These are phyloP conservation scores for Microtus pennsylvanicus DNA, from an alignment of 2,113 vertebrate genomes.

Conservation along the genomic window DNA sequence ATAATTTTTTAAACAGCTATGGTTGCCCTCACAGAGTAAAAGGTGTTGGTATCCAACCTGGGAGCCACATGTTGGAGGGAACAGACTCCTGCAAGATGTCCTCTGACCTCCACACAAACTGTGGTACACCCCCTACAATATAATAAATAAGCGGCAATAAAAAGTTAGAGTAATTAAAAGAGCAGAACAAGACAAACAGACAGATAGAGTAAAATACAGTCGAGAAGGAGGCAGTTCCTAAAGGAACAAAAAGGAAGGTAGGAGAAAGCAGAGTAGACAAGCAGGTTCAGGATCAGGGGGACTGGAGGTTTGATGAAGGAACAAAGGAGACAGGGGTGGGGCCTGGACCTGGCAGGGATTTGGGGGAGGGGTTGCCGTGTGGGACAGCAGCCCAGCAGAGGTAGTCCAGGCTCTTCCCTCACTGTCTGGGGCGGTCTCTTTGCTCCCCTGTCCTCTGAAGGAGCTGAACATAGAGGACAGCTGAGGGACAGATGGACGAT, in stretches of 20 bases:
- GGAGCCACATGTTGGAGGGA: too few relatives aligned
- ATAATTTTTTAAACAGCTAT: neutral
- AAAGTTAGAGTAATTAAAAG: neutral
- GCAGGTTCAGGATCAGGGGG: too few relatives aligned
- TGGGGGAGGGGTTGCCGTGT: neutral
- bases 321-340: neutral
- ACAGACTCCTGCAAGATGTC: neutral
- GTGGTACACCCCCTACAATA: too few relatives aligned
- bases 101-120: neutral
- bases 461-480: neutral
- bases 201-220: too few relatives aligned
- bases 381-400: neutral
- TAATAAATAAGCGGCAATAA: neutral
- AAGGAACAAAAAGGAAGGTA: rapidly evolving
- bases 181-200: neutral
- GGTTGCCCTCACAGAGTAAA: neutral
- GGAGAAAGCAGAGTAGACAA: neutral
- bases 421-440: neutral
- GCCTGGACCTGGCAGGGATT: neutral
- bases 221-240: neutral
- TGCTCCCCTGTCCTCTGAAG: neutral
- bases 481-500: neutral
- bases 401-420: neutral
- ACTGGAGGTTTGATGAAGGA: neutral
- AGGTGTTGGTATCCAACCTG: too few relatives aligned